phyloP scores from a whole-genome alignment of 2,113 vertebrate species.

The human region DNA sequence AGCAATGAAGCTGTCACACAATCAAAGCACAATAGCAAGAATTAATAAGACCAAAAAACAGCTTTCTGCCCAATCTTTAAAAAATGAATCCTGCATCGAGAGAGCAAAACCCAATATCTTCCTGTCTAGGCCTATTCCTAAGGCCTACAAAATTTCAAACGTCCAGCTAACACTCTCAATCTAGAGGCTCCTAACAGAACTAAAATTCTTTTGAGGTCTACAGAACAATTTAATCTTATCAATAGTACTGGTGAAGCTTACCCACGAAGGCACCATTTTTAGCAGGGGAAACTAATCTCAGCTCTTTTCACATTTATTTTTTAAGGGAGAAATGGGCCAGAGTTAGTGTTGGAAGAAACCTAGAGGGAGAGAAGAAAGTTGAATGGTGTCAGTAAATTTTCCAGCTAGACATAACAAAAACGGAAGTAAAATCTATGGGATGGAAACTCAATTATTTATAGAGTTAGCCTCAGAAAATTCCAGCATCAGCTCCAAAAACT shows the following conservation, averaged over 20 bases:
- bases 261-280: not conserved
- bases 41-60: constrained; percentile 13
- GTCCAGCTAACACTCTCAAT: not conserved
- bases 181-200: not conserved
- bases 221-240: not conserved
- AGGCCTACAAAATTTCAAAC: not conserved
- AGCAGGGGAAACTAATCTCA: not conserved
- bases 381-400: not conserved
- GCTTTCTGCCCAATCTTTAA: not conserved
- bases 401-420: not conserved
- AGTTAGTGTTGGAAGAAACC: not conserved
- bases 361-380: constrained; percentile 7
- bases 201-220: not conserved
- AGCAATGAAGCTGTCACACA: not conserved
- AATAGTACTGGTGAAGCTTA: constrained; percentile 1
- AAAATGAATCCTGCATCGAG: not conserved
- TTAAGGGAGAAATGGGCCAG: constrained; percentile 5
- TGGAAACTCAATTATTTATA: not conserved
- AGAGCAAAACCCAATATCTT: not conserved
- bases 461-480: not conserved
- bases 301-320: not conserved
- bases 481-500: not conserved
- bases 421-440: not conserved
- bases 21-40: not conserved
- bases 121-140: not conserved